Conservation (phyloP, 1,140 invertebrate genomes). For the Drepana arcuata region DNA sequence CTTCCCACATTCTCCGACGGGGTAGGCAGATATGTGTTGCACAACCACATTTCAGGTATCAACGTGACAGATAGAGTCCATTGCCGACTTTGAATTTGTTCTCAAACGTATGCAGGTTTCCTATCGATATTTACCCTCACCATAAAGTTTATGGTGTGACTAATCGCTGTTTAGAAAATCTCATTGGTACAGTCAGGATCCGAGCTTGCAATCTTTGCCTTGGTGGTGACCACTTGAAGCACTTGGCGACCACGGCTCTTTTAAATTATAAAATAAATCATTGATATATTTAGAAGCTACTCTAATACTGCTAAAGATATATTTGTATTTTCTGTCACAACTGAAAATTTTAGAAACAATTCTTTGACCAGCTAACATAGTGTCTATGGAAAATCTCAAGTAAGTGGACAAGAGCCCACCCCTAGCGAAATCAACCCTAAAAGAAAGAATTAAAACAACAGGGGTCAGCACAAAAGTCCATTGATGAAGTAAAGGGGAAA, state of each 20-base stretch:
- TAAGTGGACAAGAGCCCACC: slow-evolving; percentile 4
- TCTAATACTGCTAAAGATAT: background rate
- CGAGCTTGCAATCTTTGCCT: no score
- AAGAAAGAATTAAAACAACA: slow-evolving; percentile 62
- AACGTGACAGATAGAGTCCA: no score
- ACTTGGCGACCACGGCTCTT: background rate
- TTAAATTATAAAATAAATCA: background rate
- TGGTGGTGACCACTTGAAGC: no score
- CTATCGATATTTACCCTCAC: no score
- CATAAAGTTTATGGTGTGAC: no score
- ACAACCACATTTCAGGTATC: no score
- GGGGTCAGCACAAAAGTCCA: slow-evolving; percentile 49
- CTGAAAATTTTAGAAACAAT: background rate
- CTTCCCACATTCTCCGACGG: no score
- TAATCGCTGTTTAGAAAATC: no score
- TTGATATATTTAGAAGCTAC: background rate
- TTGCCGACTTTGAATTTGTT: no score
- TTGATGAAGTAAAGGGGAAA: slow-evolving; percentile 65
- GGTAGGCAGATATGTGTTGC: no score
- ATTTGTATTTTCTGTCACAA: background rate
- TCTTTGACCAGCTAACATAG: background rate
- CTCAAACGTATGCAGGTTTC: no score
- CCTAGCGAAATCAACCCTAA: slow-evolving; percentile 47
- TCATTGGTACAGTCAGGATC: no score
- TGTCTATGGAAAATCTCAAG: background rate